Base-by-base conservation (phyloP, 2,113 vertebrate species). In the Atrichornis clamosus region DNA sequence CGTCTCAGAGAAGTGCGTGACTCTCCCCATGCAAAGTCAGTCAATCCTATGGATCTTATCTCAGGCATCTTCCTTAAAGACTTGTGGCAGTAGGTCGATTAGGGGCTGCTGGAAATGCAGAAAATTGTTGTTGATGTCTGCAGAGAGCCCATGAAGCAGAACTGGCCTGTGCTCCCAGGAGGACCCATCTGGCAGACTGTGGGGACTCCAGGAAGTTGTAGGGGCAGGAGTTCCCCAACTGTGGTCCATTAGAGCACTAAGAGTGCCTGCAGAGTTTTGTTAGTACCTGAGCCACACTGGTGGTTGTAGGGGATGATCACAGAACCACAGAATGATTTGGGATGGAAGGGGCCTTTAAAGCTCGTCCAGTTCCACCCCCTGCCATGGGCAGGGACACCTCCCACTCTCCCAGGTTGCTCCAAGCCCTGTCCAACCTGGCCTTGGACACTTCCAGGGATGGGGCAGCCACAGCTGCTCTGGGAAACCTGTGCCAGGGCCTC, bases 401-500 rank as follows among this genome's bases (percentile, higher is more conserved):
- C 67, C 37, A 49, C 32, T 7, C 0, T 0, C 16, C 15, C 49
- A 55, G 19, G 9, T 5, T 42, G n/a, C 53, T 84, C 64, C 44
- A 17, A 90, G 39, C 63, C 27, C 7, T 0, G 0, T 47, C 16
- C 82, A 77, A 0, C 28, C 22, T 63, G 39, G 1, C 16, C 49
- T 68, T 0, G 19, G 6, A 19, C 35, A 33, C 14, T 30, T 3
- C 26, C 63, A 77, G n/a, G 32, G 39, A 73, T 63, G 64, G 39
- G 14, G 18, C 42, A 49, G 32, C 42, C 2, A 8, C 37, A 49
- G 26, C 32, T 68, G 1, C 77, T 72, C 37, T 14, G 24, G 68
- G 32, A 2, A 77, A 2, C 30, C 41, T 56, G 20, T 15, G 5
- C 30, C 44, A 30, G 44, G 0, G 5, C 0, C 6, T 62, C 37